Percentiles rank a stretch among this genome's conserved stretches.
phyloP scores from a whole-genome alignment of 2,113 vertebrate genomes.

The Lonchura striata region DNA sequence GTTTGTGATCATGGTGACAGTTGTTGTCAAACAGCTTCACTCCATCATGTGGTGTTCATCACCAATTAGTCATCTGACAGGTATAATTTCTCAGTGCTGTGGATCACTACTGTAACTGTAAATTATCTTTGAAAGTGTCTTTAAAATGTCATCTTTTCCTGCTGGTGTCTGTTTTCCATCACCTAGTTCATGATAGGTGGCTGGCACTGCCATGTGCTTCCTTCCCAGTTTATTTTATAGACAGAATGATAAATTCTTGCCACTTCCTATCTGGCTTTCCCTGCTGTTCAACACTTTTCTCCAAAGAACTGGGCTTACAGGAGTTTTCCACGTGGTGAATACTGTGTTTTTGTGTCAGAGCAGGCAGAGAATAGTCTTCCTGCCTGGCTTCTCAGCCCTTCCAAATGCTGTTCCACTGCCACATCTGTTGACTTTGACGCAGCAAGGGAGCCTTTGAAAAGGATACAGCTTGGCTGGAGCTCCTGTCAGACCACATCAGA shows the following conservation, averaged over 20 bases:
- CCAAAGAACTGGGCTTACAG: background rate
- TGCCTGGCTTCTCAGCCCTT: background rate
- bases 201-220: background rate
- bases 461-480: background rate
- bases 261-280: background rate
- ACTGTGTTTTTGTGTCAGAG: background rate
- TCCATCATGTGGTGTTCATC: slow-evolving; percentile 46
- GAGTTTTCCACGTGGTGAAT: background rate
- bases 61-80: slow-evolving; percentile 59
- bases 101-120: slow-evolving; percentile 1
- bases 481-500: slow-evolving; percentile 14
- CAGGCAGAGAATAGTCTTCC: background rate
- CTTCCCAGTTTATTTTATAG: background rate
- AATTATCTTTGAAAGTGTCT: background rate
- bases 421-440: background rate
- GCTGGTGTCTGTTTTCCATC: slow-evolving; percentile 2
- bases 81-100: slow-evolving; percentile 41
- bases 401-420: background rate
- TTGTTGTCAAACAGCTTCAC: slow-evolving; percentile 4
- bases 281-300: background rate
- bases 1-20: slow-evolving; percentile 30
- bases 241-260: background rate
- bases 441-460: background rate
- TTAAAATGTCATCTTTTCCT: background rate
- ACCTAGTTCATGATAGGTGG: background rate